Conservation (phyloP, 2,888 invertebrate species). For the Steinernema hermaphroditum region DNA sequence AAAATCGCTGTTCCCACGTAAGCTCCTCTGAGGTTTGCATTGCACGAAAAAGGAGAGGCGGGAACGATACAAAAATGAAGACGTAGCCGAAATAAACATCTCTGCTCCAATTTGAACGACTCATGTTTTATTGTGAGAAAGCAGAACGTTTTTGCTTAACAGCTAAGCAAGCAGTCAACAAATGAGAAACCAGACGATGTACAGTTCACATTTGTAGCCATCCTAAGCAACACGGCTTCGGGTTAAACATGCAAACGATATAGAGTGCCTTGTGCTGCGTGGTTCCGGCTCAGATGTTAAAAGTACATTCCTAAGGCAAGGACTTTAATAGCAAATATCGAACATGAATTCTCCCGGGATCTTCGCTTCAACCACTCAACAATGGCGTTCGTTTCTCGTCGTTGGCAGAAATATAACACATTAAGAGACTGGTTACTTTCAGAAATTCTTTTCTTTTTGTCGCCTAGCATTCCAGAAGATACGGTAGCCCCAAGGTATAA, state of each 20-base stretch:
- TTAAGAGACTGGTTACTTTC: not conserved
- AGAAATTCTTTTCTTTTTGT: no score
- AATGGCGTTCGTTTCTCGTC: not conserved
- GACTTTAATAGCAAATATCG: conserved; percentile 25
- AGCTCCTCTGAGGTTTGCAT: not conserved
- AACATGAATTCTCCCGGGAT: conserved; percentile 16
- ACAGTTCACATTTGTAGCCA: conserved; percentile 11
- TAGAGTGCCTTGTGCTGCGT: conserved; percentile 18
- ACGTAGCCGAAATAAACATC: not conserved
- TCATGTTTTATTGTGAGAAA: conserved; percentile 23
- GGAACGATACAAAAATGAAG: not conserved
- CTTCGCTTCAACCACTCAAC: not conserved
- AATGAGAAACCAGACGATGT: conserved; percentile 4
- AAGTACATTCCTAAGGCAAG: conserved; percentile 29
- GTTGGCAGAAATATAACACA: not conserved
- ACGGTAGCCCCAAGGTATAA: no score
- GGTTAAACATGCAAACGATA: conserved; percentile 23
- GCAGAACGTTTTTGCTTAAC: not conserved
- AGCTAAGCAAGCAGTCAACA: conserved; percentile 22
- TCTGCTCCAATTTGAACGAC: conserved; percentile 4
- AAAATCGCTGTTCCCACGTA: not conserved
- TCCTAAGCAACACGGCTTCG: conserved; percentile 21
- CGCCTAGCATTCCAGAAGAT: no score
- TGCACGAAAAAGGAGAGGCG: not conserved
- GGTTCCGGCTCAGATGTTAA: not conserved